These are phyloP conservation scores for Anthrax anthrax DNA, from an alignment of 2,888 invertebrate genomes.

Conservation along the genomic window DNA sequence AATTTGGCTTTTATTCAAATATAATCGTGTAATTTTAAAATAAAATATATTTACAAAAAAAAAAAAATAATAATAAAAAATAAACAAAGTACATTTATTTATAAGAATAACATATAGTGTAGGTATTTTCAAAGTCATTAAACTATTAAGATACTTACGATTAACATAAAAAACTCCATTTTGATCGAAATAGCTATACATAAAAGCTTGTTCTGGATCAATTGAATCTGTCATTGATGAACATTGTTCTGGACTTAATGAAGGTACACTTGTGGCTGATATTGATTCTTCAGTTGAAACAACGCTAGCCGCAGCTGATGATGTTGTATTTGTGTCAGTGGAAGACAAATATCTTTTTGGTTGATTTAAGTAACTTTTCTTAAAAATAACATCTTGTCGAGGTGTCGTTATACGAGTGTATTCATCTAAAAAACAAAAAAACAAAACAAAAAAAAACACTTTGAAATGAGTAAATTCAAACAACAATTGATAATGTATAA, in stretches of 20 bases:
- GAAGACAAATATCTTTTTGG: constrained; percentile 13
- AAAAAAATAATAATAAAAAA: too few species aligned
- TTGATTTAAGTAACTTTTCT: constrained; percentile 49
- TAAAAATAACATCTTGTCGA: constrained; percentile 53
- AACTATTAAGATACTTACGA: constrained; percentile 27
- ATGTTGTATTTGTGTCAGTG: constrained; percentile 13
- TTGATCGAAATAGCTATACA: constrained; percentile 36
- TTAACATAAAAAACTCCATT: constrained; percentile 37
- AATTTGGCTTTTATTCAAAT: too few species aligned
- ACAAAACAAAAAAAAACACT: background rate
- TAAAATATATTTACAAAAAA: too few species aligned
- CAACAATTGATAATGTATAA: too few species aligned
- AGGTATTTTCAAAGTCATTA: too few species aligned
- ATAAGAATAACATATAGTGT: too few species aligned
- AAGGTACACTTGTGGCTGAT: constrained; percentile 13
- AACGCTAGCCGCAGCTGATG: constrained; percentile 14
- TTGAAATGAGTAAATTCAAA: background rate
- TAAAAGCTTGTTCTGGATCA: constrained; percentile 12
- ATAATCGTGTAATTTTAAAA: too few species aligned
- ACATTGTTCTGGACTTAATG: constrained; percentile 14
- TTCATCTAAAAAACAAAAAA: constrained; percentile 25
- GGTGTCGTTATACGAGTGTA: constrained; percentile 56
- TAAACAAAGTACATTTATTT: too few species aligned
- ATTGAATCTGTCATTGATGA: constrained; percentile 11
- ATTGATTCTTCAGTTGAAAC: constrained; percentile 15